Evolutionary conservation across 2,888 invertebrate genomes (phyloP).

Genomic region (Palloptera scutellata): DNA sequence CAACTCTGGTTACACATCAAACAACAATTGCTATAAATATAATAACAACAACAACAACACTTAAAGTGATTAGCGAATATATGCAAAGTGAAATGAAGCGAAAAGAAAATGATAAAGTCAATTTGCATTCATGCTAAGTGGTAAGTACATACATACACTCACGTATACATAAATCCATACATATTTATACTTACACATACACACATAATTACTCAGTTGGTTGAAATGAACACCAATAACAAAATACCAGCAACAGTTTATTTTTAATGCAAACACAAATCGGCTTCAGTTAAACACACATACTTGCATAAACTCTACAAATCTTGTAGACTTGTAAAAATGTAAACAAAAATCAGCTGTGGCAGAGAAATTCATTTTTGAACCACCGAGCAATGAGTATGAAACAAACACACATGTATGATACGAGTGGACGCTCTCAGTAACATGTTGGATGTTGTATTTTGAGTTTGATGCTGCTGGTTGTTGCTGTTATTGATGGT

Average conservation of each 20-base stretch:
- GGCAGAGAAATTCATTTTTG: background rate
- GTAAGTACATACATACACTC: too few relatives aligned
- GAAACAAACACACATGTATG: slow-evolving; percentile 16
- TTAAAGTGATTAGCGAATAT: slow-evolving; percentile 19
- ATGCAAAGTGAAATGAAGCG: slow-evolving; percentile 25
- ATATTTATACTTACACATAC: background rate
- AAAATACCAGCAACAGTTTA: slow-evolving; percentile 9
- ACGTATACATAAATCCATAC: background rate
- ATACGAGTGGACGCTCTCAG: slow-evolving; percentile 10
- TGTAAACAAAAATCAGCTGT: slow-evolving; percentile 46
- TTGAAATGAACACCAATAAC: background rate
- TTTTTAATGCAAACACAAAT: background rate
- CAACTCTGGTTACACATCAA: background rate
- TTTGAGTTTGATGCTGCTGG: slow-evolving; percentile 24
- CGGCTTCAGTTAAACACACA: background rate
- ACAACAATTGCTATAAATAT: background rate
- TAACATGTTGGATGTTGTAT: slow-evolving; percentile 32
- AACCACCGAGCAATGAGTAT: background rate
- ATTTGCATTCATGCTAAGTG: background rate
- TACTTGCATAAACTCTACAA: slow-evolving; percentile 14
- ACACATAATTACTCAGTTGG: background rate
- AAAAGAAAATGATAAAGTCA: slow-evolving; percentile 20
- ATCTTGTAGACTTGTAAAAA: slow-evolving; percentile 22
- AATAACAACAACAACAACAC: slow-evolving; percentile 8
- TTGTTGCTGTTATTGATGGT: background rate